Evolutionary conservation across 2,888 invertebrate species (phyloP).

Genomic region (Villa cingulata): DNA sequence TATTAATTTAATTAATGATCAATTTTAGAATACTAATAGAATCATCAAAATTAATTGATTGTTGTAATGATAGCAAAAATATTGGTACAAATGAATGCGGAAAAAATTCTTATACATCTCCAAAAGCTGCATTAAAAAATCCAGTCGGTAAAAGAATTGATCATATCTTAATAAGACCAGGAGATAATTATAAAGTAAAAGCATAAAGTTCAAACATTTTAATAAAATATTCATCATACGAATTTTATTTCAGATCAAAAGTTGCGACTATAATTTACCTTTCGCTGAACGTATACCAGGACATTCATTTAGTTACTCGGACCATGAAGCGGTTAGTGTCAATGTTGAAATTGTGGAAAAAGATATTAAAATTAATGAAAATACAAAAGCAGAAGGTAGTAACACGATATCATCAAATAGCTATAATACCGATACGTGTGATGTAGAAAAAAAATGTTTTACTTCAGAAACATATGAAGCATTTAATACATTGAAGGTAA

Average conservation of each 20-base stretch:
- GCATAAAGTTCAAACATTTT: no score
- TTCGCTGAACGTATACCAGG: slow-evolving; percentile 60
- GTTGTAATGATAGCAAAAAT: slow-evolving; percentile 25
- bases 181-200: slow-evolving; percentile 17
- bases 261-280: slow-evolving; percentile 51
- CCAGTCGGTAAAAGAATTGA: slow-evolving; percentile 83
- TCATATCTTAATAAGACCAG: slow-evolving; percentile 62
- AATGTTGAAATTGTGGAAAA: slow-evolving; percentile 27
- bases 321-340: slow-evolving; percentile 74
- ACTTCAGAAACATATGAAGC: not conserved
- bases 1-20: not conserved
- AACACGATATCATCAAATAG: not conserved
- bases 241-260: slow-evolving; percentile 28
- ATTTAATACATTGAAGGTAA: not conserved
- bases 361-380: not conserved
- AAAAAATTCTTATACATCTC: slow-evolving; percentile 68
- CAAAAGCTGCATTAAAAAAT: slow-evolving; percentile 36
- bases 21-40: slow-evolving; percentile 41
- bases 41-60: slow-evolving; percentile 43
- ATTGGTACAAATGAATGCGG: slow-evolving; percentile 65
- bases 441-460: not conserved
- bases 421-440: not conserved
- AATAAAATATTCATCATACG: not conserved
- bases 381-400: not conserved
- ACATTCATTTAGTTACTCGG: slow-evolving; percentile 65